A percentile compares a stretch with the other conserved stretches of the same genome.
Conservation (phyloP, 1,140 invertebrate genomes). For the Ostrea edulis region DNA sequence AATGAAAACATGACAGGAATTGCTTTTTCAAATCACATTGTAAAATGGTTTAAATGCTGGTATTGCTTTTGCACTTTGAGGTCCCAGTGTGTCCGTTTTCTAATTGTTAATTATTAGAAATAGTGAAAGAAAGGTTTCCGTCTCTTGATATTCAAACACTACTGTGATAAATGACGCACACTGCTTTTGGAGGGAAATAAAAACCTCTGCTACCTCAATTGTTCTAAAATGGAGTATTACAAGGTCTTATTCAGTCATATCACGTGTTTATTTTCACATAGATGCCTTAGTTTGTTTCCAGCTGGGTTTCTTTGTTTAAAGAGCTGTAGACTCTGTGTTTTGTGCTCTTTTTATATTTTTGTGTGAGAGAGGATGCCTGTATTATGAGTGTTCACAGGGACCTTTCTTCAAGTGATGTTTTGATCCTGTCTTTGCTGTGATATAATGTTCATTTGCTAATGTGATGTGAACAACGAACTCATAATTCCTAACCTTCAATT, state of each 20-base stretch:
- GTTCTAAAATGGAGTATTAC: not conserved
- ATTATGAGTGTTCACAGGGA: not conserved
- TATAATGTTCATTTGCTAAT: slow-evolving; percentile 21
- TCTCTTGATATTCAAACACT: not conserved
- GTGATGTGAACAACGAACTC: slow-evolving; percentile 20
- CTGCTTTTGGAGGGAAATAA: not conserved
- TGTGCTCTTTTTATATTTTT: not conserved
- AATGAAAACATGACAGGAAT: too few relatives aligned
- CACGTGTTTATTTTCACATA: slow-evolving; percentile 17
- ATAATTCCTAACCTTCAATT: not conserved
- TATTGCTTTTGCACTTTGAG: not conserved
- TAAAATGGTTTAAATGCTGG: not conserved
- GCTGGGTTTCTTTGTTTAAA: not conserved
- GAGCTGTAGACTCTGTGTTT: not conserved
- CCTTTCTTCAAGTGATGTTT: slow-evolving; percentile 20
- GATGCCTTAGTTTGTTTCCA: slow-evolving; percentile 27
- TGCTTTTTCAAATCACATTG: not conserved
- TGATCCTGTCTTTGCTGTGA: slow-evolving; percentile 35
- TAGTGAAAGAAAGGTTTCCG: not conserved
- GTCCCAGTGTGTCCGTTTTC: not conserved
- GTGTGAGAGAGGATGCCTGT: not conserved
- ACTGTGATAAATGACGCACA: slow-evolving; percentile 12
- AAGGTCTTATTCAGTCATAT: slow-evolving; percentile 15
- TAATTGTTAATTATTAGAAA: not conserved
- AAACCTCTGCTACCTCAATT: slow-evolving; percentile 22